Conservation (phyloP, 2,113 vertebrate species). For the Nothoprocta pentlandii region DNA sequence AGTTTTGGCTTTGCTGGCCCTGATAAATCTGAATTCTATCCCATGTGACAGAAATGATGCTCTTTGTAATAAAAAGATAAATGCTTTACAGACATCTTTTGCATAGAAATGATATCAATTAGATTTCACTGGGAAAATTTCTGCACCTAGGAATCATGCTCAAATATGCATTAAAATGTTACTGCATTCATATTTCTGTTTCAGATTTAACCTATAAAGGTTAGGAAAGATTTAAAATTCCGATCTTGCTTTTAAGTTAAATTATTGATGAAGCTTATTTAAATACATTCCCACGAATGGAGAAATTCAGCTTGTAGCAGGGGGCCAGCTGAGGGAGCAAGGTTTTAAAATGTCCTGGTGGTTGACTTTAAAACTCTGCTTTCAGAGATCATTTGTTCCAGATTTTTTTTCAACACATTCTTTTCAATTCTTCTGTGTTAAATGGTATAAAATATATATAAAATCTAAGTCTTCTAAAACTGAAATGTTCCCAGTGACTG, state of each 20-base stretch:
- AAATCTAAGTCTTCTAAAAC: conserved; percentile 73
- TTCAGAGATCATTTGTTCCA: conserved; percentile 54
- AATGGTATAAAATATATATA: conserved; percentile 55
- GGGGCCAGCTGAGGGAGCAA: conserved; percentile 74
- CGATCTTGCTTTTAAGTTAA: conserved; percentile 65
- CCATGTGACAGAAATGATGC: conserved; percentile 46
- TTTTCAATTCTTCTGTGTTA: conserved; percentile 56
- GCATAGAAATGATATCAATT: conserved; percentile 71
- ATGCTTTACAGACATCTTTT: conserved; percentile 70
- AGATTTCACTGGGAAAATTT: conserved; percentile 73
- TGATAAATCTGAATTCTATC: conserved; percentile 41
- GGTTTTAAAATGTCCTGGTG: conserved; percentile 58
- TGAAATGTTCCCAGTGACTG: conserved; percentile 86
- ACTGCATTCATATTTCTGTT: conserved; percentile 67
- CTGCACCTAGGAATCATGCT: conserved; percentile 63
- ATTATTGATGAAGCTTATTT: conserved; percentile 73
- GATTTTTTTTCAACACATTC: conserved; percentile 45
- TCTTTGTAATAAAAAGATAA: conserved; percentile 67
- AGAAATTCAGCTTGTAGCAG: conserved; percentile 77
- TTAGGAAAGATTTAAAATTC: conserved; percentile 70
- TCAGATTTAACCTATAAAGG: conserved; percentile 63
- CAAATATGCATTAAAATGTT: conserved; percentile 71
- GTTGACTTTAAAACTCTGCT: conserved; percentile 51
- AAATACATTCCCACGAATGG: conserved; percentile 77
- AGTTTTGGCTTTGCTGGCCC: background rate